phyloP scores from a whole-genome alignment of 2,113 vertebrate species.

The Poeciliopsis retropinna region DNA sequence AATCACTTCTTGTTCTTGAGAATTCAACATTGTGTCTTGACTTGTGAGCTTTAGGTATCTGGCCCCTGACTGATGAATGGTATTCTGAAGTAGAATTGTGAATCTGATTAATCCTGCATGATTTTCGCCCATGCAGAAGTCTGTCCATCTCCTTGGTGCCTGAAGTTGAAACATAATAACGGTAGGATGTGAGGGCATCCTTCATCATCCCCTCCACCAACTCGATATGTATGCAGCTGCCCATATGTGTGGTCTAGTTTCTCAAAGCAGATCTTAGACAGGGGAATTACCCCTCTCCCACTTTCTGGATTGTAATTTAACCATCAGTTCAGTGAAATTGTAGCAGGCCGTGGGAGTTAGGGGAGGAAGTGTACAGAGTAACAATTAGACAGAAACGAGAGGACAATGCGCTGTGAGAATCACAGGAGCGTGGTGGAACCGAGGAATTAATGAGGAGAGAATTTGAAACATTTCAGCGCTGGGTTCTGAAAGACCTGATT shows the following conservation, averaged over 20 bases:
- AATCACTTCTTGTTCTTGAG: too few relatives aligned
- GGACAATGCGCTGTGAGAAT: constrained; percentile 28
- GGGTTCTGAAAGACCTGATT: constrained; percentile 42
- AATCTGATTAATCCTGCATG: too few relatives aligned
- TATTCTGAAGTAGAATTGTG: too few relatives aligned
- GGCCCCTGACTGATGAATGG: too few relatives aligned
- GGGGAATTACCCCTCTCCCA: constrained; percentile 43
- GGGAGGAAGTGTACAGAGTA: constrained; percentile 42
- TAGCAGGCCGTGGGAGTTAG: constrained; percentile 56
- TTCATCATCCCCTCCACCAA: constrained; percentile 14
- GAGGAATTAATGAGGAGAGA: neutral
- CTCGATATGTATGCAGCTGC: constrained; percentile 41
- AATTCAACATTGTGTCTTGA: too few relatives aligned
- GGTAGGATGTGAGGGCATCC: neutral
- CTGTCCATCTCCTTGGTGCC: neutral
- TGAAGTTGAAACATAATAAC: neutral
- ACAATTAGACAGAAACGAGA: constrained; percentile 57
- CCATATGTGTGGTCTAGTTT: constrained; percentile 15
- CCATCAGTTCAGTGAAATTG: constrained; percentile 59
- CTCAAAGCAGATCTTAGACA: constrained; percentile 46
- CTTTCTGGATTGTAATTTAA: constrained; percentile 58
- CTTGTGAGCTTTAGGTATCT: too few relatives aligned
- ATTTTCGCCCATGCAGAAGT: too few relatives aligned
- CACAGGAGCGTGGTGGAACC: neutral
- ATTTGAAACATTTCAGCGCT: constrained; percentile 15